A percentile compares a stretch with the other conserved stretches of the same genome.
Conservation (phyloP, 1,140 invertebrate genomes). For the Rhagoletis pomonella region DNA sequence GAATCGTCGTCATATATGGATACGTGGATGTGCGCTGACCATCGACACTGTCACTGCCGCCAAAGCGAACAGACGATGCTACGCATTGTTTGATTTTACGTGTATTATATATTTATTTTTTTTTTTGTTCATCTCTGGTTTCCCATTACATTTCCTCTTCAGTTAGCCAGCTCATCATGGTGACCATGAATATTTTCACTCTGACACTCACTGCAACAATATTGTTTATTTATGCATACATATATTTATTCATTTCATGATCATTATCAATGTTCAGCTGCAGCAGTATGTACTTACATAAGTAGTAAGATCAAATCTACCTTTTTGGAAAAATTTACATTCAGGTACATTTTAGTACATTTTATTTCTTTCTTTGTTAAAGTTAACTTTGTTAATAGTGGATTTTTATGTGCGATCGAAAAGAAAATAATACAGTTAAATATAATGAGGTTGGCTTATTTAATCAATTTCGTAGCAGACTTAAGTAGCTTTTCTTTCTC, state of each 20-base stretch:
- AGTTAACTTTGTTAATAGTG: no score
- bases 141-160: background rate
- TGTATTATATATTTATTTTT: background rate
- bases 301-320: no score
- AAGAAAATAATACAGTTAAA: no score
- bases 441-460: no score
- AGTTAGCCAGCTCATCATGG: background rate
- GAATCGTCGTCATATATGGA: background rate
- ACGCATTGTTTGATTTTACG: background rate
- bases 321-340: no score
- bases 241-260: constrained; percentile 8
- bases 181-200: background rate
- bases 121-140: background rate
- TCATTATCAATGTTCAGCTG: background rate
- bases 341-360: no score
- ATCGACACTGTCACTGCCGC: background rate
- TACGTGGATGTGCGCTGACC: background rate
- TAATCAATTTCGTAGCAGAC: no score
- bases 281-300: no score
- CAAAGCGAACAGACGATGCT: background rate
- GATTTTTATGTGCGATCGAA: no score
- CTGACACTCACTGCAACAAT: background rate
- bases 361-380: no score
- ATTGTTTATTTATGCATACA: background rate
- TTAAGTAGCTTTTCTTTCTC: no score